phyloP scores from a whole-genome alignment of 2,888 invertebrate species.

The Itoplectis maculator region DNA sequence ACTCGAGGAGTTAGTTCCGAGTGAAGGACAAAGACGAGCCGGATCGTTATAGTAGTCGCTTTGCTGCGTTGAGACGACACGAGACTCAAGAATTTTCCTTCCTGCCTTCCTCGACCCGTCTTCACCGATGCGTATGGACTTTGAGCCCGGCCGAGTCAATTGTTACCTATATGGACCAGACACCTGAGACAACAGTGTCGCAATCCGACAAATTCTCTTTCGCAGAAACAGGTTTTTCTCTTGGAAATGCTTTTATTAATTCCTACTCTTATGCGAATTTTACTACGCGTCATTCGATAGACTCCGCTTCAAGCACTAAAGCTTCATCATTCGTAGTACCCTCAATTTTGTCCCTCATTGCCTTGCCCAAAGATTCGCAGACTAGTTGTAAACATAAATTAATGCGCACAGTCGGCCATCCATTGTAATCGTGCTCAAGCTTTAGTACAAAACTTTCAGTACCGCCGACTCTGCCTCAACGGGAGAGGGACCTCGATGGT shows the following conservation, averaged over 20 bases:
- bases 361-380: neutral
- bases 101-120: slow-evolving; percentile 37
- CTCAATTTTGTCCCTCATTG: neutral
- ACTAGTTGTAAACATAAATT: neutral
- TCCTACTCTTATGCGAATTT: neutral
- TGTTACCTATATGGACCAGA: slow-evolving; percentile 10
- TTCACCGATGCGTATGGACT: slow-evolving; percentile 53
- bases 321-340: neutral
- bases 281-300: neutral
- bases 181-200: neutral
- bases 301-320: neutral
- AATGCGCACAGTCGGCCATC: neutral
- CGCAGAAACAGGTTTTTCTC: neutral
- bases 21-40: slow-evolving; percentile 50
- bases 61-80: slow-evolving; percentile 46
- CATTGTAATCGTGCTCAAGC: neutral
- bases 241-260: neutral
- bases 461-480: too few species aligned
- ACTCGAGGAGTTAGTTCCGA: slow-evolving; percentile 61
- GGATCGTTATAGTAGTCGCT: slow-evolving; percentile 21
- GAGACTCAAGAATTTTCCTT: slow-evolving; percentile 43
- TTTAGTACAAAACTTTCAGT: neutral
- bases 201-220: neutral
- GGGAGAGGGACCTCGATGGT: too few species aligned
- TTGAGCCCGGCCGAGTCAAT: slow-evolving; percentile 16